Conservation (phyloP, 2,888 invertebrate species). For the Drosophila meridionalis region DNA sequence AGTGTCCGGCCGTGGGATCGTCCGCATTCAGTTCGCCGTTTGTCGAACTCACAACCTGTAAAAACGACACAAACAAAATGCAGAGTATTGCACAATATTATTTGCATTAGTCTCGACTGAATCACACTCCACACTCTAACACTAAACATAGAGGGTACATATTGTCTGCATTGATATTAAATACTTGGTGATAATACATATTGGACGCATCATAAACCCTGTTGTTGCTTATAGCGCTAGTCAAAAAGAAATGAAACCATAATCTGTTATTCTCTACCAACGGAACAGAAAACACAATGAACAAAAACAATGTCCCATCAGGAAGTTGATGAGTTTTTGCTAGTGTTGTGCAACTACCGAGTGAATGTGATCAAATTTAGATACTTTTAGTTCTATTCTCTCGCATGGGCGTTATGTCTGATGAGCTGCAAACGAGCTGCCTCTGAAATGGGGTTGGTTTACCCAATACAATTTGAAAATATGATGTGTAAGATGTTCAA, state of each 20-base stretch:
- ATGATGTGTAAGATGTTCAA: not conserved
- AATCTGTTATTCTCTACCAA: constrained; percentile 19
- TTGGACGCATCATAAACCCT: constrained; percentile 39
- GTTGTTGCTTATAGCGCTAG: constrained; percentile 34
- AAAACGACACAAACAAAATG: constrained; percentile 42
- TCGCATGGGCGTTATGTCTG: not conserved
- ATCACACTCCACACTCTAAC: constrained; percentile 21
- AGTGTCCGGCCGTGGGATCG: constrained; percentile 98
- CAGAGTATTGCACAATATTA: constrained; percentile 37
- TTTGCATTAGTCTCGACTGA: constrained; percentile 38
- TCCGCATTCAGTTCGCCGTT: constrained; percentile 98
- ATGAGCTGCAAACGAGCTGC: constrained; percentile 30
- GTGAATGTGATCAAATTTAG: constrained; percentile 35
- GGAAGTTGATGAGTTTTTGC: constrained; percentile 24
- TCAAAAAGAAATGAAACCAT: constrained; percentile 43
- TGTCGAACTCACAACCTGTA: constrained; percentile 97
- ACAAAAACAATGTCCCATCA: constrained; percentile 47
- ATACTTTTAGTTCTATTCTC: constrained; percentile 4
- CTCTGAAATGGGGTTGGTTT: not conserved
- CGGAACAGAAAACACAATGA: constrained; percentile 25
- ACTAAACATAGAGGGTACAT: constrained; percentile 71
- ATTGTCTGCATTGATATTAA: constrained; percentile 45
- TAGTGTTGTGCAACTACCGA: constrained; percentile 51
- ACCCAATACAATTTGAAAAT: not conserved
- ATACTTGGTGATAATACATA: constrained; percentile 45